Evolutionary conservation across 1,140 invertebrate species (phyloP), one percentile per base, ranked within the genome.

Genomic region (Cepaea nemoralis): DNA sequence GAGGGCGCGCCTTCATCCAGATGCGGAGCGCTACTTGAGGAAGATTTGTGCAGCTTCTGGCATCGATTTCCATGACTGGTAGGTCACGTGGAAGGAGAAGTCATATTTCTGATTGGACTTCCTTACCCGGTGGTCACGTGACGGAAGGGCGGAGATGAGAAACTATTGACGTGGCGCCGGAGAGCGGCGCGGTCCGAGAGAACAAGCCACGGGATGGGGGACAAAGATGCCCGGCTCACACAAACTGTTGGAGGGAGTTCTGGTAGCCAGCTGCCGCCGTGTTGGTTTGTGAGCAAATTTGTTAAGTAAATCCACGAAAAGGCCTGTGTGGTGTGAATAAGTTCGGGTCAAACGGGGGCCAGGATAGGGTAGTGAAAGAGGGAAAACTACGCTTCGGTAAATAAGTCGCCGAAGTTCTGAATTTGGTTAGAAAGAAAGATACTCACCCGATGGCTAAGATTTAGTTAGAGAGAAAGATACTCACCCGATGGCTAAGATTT

Each of bases 51-150:
- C 27, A 63, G n/a, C n/a, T 63, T 63, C 5, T 63, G n/a, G n/a
- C n/a, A 63, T 63, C 59, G 59, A 63, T 63, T 63, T 63, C 33
- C 33, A 63, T 63, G 27, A 63, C 59, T 27, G 59, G 59, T 63
- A 63, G 33, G 59, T 63, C 59, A 63, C 59, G 59, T 63, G 59
- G 59, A 63, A 55, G 24, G n/a, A 63, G 33, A 63, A 27, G 59
- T 63, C 59, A 63, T 63, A 31, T 63, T 63, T 63, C 59, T 63
- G 59, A 63, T 63, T 63, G 59, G 59, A 31, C 27, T n/a, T 31
- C 27, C n/a, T 63, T 63, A 63, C 6, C 27, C 27, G 59, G 59
- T 27, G n/a, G 59, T 63, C 59, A 63, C 59, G 59, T 63, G 59
- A 63, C 27, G 59, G 59, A 27, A 63, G 33, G 59, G 59, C 59